Conservation (phyloP, 1,140 invertebrate genomes). For the Drosophila neocordata region DNA sequence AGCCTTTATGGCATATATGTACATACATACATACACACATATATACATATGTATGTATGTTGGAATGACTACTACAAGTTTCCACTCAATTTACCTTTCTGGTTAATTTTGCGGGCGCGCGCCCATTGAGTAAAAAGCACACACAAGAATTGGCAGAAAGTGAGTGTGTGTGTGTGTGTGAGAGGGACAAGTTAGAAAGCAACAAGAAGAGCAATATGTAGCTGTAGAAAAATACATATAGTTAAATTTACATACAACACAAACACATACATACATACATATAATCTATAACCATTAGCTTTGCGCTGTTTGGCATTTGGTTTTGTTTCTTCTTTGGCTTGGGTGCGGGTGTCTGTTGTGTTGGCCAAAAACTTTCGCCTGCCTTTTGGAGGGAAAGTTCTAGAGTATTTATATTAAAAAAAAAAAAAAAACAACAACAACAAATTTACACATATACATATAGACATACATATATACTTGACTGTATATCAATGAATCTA, state of each 20-base stretch:
- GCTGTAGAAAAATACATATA: conserved; percentile 42
- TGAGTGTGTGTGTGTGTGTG: neutral
- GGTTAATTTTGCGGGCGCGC: conserved; percentile 56
- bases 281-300: conserved; percentile 46
- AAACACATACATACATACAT: neutral
- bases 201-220: conserved; percentile 6
- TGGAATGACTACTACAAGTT: conserved; percentile 43
- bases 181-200: conserved; percentile 19
- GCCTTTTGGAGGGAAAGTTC: conserved; percentile 54
- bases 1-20: neutral
- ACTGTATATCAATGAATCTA: neutral
- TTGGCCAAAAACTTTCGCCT: conserved; percentile 53
- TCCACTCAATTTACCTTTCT: conserved; percentile 72
- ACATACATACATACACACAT: neutral
- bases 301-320: conserved; percentile 71
- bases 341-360: conserved; percentile 30
- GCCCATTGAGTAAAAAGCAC: neutral
- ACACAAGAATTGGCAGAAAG: neutral
- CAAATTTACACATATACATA: conserved; percentile 2
- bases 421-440: neutral
- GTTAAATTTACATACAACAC: conserved; percentile 13
- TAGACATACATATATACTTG: neutral
- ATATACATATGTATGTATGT: neutral
- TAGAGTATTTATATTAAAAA: conserved; percentile 16
- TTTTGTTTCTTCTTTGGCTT: conserved; percentile 9